Percentiles rank a stretch among this genome's conserved stretches.
These are phyloP conservation scores for Sylvilagus bachmani DNA, from an alignment of 2,113 vertebrate species.

Conservation along the genomic window DNA sequence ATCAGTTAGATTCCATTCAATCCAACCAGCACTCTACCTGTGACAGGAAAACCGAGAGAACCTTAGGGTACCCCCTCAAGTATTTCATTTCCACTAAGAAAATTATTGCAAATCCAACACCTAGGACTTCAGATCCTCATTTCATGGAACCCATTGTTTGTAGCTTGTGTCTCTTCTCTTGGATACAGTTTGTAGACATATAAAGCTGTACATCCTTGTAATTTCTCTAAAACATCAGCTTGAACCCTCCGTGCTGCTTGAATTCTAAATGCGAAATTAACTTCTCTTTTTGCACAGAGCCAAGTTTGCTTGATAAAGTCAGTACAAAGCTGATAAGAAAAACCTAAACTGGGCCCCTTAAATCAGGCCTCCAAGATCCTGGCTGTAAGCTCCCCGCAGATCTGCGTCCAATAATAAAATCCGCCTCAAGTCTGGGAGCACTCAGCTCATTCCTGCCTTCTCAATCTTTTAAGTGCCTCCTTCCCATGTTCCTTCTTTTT, in stretches of 20 bases:
- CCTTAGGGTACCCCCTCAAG: not conserved
- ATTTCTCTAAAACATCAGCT: constrained; percentile 25
- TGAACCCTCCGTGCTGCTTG: not conserved
- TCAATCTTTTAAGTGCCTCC: constrained; percentile 57
- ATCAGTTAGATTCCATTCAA: not conserved
- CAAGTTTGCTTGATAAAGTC: not conserved
- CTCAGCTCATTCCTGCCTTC: constrained; percentile 57
- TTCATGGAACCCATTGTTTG: constrained; percentile 57
- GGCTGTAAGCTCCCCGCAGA: constrained; percentile 12
- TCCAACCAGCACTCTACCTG: not conserved
- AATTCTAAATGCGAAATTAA: not conserved
- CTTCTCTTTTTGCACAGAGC: not conserved
- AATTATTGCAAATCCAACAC: not conserved
- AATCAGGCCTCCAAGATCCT: not conserved
- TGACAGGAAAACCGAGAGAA: not conserved
- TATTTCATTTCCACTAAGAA: not conserved
- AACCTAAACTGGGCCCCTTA: not conserved
- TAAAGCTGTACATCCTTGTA: not conserved
- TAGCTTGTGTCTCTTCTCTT: constrained; percentile 28
- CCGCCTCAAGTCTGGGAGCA: constrained; percentile 57
- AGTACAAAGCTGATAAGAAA: constrained; percentile 31
- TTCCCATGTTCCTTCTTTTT: constrained; percentile 67
- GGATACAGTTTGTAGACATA: constrained; percentile 5
- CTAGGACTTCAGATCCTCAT: not conserved
- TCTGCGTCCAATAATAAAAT: constrained; percentile 71